phyloP scores from a whole-genome alignment of 1,140 invertebrate genomes.

The Drosophila tani region DNA sequence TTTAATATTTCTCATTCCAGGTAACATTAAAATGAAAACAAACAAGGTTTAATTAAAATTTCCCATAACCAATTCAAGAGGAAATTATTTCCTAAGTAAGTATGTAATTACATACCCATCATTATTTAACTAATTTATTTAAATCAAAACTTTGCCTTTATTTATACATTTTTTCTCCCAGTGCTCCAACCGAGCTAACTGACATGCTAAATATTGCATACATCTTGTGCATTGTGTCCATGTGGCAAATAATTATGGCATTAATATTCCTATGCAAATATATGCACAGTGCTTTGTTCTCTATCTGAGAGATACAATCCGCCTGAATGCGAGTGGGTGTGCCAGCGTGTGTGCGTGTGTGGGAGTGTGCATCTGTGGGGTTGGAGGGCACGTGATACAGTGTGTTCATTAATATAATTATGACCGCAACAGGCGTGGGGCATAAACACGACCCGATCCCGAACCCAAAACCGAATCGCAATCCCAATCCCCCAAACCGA shows the following conservation, averaged over 20 bases:
- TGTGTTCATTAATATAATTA: slow-evolving; percentile 79
- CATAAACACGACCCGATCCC: slow-evolving; percentile 17
- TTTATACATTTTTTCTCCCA: background rate
- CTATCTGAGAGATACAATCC: slow-evolving; percentile 12
- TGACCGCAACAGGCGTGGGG: slow-evolving; percentile 32
- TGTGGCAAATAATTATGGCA: slow-evolving; percentile 82
- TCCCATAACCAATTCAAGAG: too few species aligned
- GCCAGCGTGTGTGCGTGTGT: background rate
- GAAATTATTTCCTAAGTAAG: too few species aligned
- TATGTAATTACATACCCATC: too few species aligned
- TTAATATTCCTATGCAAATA: slow-evolving; percentile 80
- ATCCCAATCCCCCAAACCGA: background rate
- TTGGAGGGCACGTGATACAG: slow-evolving; percentile 25
- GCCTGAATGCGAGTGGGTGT: background rate
- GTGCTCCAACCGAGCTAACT: slow-evolving; percentile 25
- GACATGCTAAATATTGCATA: slow-evolving; percentile 72
- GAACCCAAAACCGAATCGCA: background rate
- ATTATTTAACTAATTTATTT: background rate
- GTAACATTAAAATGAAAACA: background rate
- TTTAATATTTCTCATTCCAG: background rate
- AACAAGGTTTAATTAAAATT: too few species aligned
- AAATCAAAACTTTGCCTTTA: too few species aligned
- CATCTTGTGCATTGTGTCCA: slow-evolving; percentile 68
- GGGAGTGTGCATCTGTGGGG: slow-evolving; percentile 8
- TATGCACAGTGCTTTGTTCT: slow-evolving; percentile 69